Conservation (phyloP, 2,113 vertebrate genomes). For the Collichthys lucidus region DNA sequence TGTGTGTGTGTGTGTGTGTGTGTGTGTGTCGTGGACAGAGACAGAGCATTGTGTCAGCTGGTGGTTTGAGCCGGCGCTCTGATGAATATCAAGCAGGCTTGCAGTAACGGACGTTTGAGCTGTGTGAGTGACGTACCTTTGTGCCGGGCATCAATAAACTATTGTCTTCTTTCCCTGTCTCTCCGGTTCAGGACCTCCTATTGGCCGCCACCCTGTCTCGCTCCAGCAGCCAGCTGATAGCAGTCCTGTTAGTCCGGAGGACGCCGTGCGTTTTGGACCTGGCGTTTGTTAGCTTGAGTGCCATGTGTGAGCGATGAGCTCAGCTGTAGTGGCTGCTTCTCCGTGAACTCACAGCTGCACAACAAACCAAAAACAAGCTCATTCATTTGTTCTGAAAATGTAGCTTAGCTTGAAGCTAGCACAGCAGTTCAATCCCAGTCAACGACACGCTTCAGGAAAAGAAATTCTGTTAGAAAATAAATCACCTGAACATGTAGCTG, state of each 20-base stretch:
- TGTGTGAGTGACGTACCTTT: conserved; percentile 23
- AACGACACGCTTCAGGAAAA: neutral
- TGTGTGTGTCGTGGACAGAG: conserved; percentile 37
- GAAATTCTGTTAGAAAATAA: neutral
- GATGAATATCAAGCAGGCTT: conserved; percentile 69
- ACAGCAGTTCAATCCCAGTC: neutral
- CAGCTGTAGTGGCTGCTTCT: neutral
- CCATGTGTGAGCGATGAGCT: neutral
- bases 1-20: conserved; percentile 1
- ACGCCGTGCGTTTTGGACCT: neutral
- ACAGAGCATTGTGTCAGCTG: conserved; percentile 57
- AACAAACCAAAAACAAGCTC: neutral
- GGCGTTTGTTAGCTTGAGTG: neutral
- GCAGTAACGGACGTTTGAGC: conserved; percentile 29
- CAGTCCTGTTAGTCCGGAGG: neutral
- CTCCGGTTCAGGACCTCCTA: conserved; percentile 38
- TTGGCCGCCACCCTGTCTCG: conserved; percentile 34
- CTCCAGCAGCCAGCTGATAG: conserved; percentile 7
- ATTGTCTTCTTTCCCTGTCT: conserved; percentile 55
- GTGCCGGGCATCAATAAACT: conserved; percentile 59
- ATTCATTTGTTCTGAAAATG: conserved; percentile 37
- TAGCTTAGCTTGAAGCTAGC: conserved; percentile 37
- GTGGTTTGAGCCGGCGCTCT: conserved; percentile 34
- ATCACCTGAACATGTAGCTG: conserved; percentile 52
- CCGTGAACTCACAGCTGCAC: neutral